A percentile compares a stretch with the other conserved stretches of the same genome.
phyloP scores from a whole-genome alignment of 2,888 invertebrate species.

The Portevinia maculata region DNA sequence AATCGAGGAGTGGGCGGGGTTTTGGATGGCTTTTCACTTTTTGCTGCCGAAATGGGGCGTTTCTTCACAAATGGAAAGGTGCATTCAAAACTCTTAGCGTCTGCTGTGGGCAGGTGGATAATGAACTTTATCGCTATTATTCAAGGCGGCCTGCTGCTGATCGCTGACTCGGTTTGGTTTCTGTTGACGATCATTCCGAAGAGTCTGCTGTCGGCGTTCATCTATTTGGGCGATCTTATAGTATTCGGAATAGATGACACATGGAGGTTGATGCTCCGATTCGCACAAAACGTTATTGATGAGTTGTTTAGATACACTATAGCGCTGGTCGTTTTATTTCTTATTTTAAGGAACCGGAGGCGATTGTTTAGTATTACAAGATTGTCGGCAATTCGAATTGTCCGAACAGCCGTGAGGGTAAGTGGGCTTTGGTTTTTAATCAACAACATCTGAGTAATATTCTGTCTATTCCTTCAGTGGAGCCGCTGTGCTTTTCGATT shows the following conservation, averaged over 20 bases:
- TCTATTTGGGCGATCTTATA: constrained; percentile 67
- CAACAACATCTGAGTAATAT: background rate
- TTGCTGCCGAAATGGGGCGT: constrained; percentile 61
- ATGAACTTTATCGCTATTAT: constrained; percentile 58
- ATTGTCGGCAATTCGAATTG: constrained; percentile 17
- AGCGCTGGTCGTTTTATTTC: constrained; percentile 60
- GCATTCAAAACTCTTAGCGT: constrained; percentile 70
- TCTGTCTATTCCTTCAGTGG: constrained; percentile 40
- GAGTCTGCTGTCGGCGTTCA: constrained; percentile 44
- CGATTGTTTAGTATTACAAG: constrained; percentile 18
- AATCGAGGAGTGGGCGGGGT: constrained; percentile 69
- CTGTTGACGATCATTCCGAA: constrained; percentile 73
- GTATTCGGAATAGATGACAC: constrained; percentile 61
- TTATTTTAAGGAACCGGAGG: constrained; percentile 65
- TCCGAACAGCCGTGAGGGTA: constrained; percentile 32
- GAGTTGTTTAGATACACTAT: constrained; percentile 75
- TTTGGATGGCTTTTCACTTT: constrained; percentile 61
- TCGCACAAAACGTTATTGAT: constrained; percentile 65
- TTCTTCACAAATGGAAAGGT: constrained; percentile 73
- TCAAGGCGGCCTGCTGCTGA: constrained; percentile 72
- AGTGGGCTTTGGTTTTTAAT: background rate
- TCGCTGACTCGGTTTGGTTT: constrained; percentile 75
- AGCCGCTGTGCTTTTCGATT: constrained; percentile 34
- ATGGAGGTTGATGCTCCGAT: constrained; percentile 13
- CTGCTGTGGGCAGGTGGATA: constrained; percentile 49